Evolutionary conservation across 2,888 invertebrate genomes (phyloP), one percentile per base, ranked within the genome.

Genomic region (Cynaeus angustus): DNA sequence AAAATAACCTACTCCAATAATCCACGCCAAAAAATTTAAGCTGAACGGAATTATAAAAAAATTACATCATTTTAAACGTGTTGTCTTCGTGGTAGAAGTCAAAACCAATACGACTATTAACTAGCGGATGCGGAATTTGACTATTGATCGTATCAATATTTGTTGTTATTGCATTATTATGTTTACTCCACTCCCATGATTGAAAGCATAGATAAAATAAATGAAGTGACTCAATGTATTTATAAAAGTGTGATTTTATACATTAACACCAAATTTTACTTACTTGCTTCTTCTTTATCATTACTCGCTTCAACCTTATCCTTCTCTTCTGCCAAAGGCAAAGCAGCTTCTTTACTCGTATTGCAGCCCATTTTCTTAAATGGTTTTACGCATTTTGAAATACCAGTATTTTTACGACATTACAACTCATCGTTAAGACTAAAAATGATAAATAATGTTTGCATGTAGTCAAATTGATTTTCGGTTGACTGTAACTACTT

Each of bases 331-430:
- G 84, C 69, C 79, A 82, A 78, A 78, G 84, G 75, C 9, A 79
- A 74, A 16, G 76, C 74, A 13, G 77, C 75, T 77, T 89, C 89
- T 82, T 89, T 89, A 81, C 89, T 89, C 55, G 89, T 89, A 78
- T 89, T 89, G 83, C 89, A 89, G 77, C 89, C 89, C 89, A 89
- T 89, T 79, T 30, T 68, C 21, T 58, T 28, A 50, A n/a, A 28
- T 28, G 4, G 1, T 33, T 33, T 33, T 33, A 33, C 33, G 33
- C n/a, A n/a, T n/a, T 7, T 33, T n/a, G 3, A 9, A 33, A 33
- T n/a, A 33, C 33, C 33, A n/a, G 21, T 21, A 21, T 21, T 21
- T 21, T 21, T 21, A 21, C n/a, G 33, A 4, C 9, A 33, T 33
- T 4, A 33, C 33, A 33, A 33, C 3, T 1, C 33, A 33, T 33